These are phyloP conservation scores for Anaspis maculata DNA, from an alignment of 2,888 invertebrate species.

Conservation along the genomic window DNA sequence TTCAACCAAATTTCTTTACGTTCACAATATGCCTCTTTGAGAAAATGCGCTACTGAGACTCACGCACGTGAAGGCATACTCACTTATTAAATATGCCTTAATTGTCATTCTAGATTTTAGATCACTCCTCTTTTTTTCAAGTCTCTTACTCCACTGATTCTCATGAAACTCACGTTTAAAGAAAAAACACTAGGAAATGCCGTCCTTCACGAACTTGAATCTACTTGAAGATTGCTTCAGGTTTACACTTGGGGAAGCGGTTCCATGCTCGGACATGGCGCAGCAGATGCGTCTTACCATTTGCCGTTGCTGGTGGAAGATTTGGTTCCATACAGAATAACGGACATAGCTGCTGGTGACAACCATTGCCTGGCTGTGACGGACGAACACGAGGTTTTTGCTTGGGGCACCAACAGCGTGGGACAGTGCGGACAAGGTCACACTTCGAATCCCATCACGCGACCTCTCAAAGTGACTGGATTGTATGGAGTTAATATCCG, in stretches of 20 bases:
- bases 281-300: constrained; percentile 48
- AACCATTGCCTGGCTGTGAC: constrained; percentile 54
- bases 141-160: no score
- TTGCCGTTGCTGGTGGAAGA: constrained; percentile 49
- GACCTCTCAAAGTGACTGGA: constrained; percentile 49
- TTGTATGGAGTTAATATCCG: constrained; percentile 47
- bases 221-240: constrained; percentile 17
- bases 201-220: no score
- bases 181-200: no score
- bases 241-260: constrained; percentile 58
- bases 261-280: constrained; percentile 50
- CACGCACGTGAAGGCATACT: no score
- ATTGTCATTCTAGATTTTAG: no score
- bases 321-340: constrained; percentile 43
- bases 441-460: constrained; percentile 48
- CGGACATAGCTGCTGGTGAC: constrained; percentile 55
- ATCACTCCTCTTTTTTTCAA: no score
- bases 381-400: constrained; percentile 46
- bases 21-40: no score
- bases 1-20: no score
- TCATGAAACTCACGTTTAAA: no score
- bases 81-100: no score
- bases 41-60: no score
- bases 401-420: constrained; percentile 58
- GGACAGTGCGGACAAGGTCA: constrained; percentile 59